Percentiles rank a stretch among this genome's conserved stretches.
These are phyloP conservation scores for Ptycholaimellus sp. DNA, from an alignment of 2,888 invertebrate species.

Conservation along the genomic window DNA sequence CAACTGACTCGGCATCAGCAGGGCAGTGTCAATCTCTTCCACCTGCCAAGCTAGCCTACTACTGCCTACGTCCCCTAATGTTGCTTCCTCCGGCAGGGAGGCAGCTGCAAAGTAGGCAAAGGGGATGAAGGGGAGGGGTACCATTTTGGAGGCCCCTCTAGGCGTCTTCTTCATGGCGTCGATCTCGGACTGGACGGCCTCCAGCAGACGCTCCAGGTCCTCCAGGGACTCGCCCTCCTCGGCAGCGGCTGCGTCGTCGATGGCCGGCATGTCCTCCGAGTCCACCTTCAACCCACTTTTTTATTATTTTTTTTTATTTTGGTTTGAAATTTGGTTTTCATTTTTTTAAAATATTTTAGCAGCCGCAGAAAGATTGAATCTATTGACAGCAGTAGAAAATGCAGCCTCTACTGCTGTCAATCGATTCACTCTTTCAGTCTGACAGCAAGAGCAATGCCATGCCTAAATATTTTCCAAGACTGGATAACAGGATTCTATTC, in stretches of 20 bases:
- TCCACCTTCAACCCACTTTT: not conserved
- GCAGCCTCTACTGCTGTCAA: no score
- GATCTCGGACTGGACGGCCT: slow-evolving; percentile 9
- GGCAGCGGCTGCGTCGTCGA: not conserved
- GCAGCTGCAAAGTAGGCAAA: not conserved
- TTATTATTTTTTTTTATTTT: no score
- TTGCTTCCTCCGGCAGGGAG: not conserved
- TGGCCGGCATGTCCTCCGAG: not conserved
- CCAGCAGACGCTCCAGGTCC: slow-evolving; percentile 9
- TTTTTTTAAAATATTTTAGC: no score
- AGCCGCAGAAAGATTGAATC: no score
- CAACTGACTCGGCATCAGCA: no score
- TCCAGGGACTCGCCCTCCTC: slow-evolving; percentile 8
- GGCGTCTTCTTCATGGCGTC: slow-evolving; percentile 10
- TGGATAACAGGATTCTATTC: no score
- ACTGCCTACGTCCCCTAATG: slow-evolving; percentile 3
- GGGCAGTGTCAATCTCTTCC: no score
- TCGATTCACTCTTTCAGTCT: no score
- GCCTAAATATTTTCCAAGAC: no score
- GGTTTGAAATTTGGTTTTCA: no score
- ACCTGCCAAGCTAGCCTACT: slow-evolving; percentile 5
- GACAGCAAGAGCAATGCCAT: no score
- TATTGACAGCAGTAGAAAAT: no score
- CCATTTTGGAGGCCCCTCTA: not conserved
- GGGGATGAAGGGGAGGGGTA: not conserved